These are phyloP conservation scores for Streptopelia turtur DNA, from an alignment of 2,797 vertebrate species.

Conservation along the genomic window DNA sequence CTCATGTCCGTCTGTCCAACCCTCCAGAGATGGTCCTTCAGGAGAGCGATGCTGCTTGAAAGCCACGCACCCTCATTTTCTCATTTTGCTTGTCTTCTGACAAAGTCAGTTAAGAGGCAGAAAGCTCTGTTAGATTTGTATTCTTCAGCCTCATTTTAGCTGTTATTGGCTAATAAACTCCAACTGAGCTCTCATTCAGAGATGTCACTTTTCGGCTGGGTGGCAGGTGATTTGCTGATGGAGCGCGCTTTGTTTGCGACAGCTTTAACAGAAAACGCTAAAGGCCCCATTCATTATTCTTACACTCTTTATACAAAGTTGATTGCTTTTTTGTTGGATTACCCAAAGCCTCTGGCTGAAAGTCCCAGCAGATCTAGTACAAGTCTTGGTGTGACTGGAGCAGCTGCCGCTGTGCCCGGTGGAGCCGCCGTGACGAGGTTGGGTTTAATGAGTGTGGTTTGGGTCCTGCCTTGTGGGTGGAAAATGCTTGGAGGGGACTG, in stretches of 20 bases:
- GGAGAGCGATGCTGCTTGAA: not conserved
- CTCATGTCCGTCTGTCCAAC: no score
- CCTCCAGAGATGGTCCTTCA: not conserved
- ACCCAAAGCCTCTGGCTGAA: not conserved
- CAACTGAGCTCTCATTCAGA: not conserved
- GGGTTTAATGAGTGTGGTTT: rapidly evolving
- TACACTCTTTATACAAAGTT: not conserved
- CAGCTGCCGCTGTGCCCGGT: rapidly evolving
- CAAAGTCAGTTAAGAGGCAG: not conserved
- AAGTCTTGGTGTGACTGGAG: not conserved
- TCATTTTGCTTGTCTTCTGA: not conserved
- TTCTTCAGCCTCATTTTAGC: not conserved
- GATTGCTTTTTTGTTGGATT: not conserved
- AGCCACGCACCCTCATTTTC: not conserved
- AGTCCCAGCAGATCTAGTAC: not conserved
- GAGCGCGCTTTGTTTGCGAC: not conserved
- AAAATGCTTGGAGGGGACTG: not conserved
- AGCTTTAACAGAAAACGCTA: not conserved
- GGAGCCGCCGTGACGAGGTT: not conserved
- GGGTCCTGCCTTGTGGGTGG: no score
- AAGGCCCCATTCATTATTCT: not conserved
- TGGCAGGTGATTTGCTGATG: not conserved
- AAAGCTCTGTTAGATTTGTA: not conserved
- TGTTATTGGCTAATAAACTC: slow-evolving; percentile 8
- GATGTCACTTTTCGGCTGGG: not conserved